Base-by-base conservation (phyloP, 2,888 invertebrate species). In the Sabellastarte sp. region DNA sequence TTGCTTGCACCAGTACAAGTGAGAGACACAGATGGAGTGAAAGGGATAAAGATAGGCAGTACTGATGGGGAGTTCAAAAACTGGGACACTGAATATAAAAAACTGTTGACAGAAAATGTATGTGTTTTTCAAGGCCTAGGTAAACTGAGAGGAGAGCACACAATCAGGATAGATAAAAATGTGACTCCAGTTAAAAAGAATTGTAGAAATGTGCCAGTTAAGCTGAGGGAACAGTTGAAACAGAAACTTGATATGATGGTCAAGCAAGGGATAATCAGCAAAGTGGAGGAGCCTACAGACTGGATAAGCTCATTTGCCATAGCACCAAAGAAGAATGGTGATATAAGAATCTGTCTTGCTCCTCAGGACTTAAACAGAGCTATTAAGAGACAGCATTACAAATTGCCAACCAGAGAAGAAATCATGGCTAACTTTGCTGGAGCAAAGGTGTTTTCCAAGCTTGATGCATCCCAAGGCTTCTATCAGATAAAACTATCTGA, bases 251-350 rank as follows among this genome's bases (percentile, higher is more conserved):
- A 63, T 10, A 24, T 57, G 20, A 66, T 73, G 64, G 66, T 68
- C 33, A 5, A 57, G 20, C 33, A 62, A 26, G 51, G 52, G 24
- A 65, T 72, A 10, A 70, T 73, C 24, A 32, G n/a, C 26, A 68
- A 65, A 63, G 65, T 73, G 10, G 59, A 61, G 56, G 64, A 71
- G 51, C 73, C 71, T 5, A 71, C 71, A 51, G 65, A 67, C 32
- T 74, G 74, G 73, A 73, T 73, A 5, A 72, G 60, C 61, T 65
- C 61, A n/a, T 28, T 73, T 50, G 69, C 66, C n/a, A 57, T 65
- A 41, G 66, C 68, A n/a, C 31, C 63, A 52, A 68, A 69, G 61
- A 68, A 69, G 61, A 67, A 64, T 56, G 71, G 70, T 20, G 70
- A 72, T 62, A 28, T 74, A 4, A 51, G 72, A 28, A 55, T 72